Base-by-base conservation (phyloP, 2,888 invertebrate genomes). In the Chesias legatella region DNA sequence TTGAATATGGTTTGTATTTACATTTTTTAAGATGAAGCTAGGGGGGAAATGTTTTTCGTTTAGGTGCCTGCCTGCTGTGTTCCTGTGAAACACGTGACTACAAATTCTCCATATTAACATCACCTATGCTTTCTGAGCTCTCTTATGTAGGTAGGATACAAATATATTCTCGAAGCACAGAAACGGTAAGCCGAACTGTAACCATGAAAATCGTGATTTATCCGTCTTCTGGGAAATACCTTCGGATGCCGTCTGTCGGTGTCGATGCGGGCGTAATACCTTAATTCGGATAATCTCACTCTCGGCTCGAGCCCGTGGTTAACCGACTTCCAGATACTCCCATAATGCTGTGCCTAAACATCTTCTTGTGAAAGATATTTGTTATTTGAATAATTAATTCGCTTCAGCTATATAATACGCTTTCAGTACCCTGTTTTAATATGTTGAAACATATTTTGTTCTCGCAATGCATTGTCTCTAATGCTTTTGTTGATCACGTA, bases 201-300 rank as follows among this genome's bases (percentile, higher is more conserved):
- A 64, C 73, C 75, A 69, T 78, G 79, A 79, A 79, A 74, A 72
- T 72, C 73, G 78, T 82, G 80, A 84, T 84, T 82, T 85, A 83
- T 70, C 63, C 62, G 63, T 61, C 83, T 72, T 77, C 53, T 56
- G 84, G 83, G 85, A 83, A 83, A 84, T 83, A 75, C 73, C 69
- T 68, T 55, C 56, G 63, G 67, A 62, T 59, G 63, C 55, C 63
- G 61, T 53, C 58, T 65, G 60, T 56, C 67, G 61, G 60, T 60
- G 67, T 58, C 72, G 76, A 76, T 76, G 75, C 74, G 74, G 78
- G 64, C 62, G 72, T 79, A 73, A 80, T 79, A 73, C 76, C 77
- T 79, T 79, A 79, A 81, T 79, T 78, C 79, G 67, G 69, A 73
- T 80, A 79, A 82, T 83, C 80, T 77, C 64, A 66, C 70, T 72